phyloP scores from a whole-genome alignment of 2,888 invertebrate genomes.

The Cryptocephalus primarius region DNA sequence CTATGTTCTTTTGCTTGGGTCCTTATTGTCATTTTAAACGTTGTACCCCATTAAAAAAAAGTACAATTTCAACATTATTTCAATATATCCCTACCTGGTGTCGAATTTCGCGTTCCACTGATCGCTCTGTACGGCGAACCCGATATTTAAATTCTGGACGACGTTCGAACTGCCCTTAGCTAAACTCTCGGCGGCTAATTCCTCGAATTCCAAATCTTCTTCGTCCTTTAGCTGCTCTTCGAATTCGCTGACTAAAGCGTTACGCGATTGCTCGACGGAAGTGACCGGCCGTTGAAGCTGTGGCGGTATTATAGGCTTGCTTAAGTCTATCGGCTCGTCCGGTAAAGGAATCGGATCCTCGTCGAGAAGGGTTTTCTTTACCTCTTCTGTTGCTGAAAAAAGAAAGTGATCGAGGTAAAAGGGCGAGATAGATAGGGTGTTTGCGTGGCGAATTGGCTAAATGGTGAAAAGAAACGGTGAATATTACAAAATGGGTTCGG shows the following conservation, averaged over 20 bases:
- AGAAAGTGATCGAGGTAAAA: neutral
- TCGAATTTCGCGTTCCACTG: neutral
- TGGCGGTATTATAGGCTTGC: slow-evolving; percentile 42
- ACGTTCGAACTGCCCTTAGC: slow-evolving; percentile 1
- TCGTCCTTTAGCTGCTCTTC: slow-evolving; percentile 37
- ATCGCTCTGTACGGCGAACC: neutral
- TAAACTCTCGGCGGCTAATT: slow-evolving; percentile 67
- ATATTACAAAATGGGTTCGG: too few species aligned
- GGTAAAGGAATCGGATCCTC: slow-evolving; percentile 56
- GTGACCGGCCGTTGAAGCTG: slow-evolving; percentile 5
- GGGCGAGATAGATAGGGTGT: too few species aligned
- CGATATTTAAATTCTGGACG: slow-evolving; percentile 3
- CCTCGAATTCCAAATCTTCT: slow-evolving; percentile 67
- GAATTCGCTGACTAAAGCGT: neutral
- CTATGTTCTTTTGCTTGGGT: too few species aligned
- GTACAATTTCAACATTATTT: too few species aligned
- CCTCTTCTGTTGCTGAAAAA: slow-evolving; percentile 22
- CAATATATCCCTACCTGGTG: too few species aligned
- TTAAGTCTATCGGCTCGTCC: slow-evolving; percentile 62
- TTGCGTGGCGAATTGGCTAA: too few species aligned
- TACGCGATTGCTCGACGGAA: neutral
- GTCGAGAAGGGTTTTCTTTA: slow-evolving; percentile 57
- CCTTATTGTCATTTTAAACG: too few species aligned
- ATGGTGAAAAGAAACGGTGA: too few species aligned
- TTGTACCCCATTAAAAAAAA: too few species aligned